Percentiles rank a stretch among this genome's conserved stretches.
phyloP scores from a whole-genome alignment of 2,113 vertebrate species.

The Sapayoa aenigma region DNA sequence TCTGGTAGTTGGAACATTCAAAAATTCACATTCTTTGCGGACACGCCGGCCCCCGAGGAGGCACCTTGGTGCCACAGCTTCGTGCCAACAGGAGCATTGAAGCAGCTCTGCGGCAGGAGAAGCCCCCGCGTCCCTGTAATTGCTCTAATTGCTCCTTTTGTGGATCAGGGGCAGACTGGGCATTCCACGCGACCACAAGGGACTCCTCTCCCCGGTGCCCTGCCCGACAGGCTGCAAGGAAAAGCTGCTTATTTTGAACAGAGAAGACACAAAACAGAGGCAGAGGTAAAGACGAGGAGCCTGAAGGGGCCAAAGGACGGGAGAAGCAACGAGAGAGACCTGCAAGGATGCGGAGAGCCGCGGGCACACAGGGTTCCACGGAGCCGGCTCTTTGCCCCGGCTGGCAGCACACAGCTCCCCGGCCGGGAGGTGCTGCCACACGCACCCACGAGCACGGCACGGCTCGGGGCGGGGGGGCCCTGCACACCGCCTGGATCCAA shows the following conservation, averaged over 20 bases:
- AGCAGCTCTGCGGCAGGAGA: neutral
- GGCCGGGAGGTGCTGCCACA: rapidly evolving
- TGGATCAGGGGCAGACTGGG: rapidly evolving
- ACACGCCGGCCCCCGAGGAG: rapidly evolving
- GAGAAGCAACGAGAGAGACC: too few species aligned
- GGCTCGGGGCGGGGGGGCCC: rapidly evolving
- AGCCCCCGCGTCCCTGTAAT: rapidly evolving
- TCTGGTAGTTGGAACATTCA: neutral
- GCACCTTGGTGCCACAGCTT: rapidly evolving
- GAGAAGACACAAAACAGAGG: rapidly evolving
- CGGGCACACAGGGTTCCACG: rapidly evolving
- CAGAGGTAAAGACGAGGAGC: neutral
- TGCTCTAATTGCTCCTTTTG: rapidly evolving
- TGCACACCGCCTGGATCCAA: rapidly evolving
- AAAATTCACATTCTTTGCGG: neutral
- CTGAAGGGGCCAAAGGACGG: neutral
- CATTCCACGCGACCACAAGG: rapidly evolving
- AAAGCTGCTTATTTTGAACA: rapidly evolving
- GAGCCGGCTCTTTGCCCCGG: rapidly evolving
- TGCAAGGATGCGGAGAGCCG: neutral
- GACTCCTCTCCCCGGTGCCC: rapidly evolving
- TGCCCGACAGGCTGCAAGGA: rapidly evolving
- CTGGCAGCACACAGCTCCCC: rapidly evolving
- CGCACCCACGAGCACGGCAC: rapidly evolving
- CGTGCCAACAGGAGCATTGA: rapidly evolving